Evolutionary conservation across 1,140 invertebrate species (phyloP).

Genomic region (Pseudomyrmex flavicornis): DNA sequence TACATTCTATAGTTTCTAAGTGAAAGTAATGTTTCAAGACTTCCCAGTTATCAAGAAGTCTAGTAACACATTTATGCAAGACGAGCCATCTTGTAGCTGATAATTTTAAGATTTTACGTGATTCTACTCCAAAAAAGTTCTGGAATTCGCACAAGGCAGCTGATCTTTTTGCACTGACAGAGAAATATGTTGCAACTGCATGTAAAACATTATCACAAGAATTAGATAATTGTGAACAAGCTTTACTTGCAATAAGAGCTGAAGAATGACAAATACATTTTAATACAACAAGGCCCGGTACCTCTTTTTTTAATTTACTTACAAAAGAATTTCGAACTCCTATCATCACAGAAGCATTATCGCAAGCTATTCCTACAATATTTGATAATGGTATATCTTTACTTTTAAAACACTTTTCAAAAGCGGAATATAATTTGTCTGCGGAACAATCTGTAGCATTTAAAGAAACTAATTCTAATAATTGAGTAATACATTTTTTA

Average conservation of each 20-base stretch:
- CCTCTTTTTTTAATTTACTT: conserved; percentile 8
- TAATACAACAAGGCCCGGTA: conserved; percentile 4
- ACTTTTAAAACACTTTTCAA: conserved; percentile 3
- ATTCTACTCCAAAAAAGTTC: neutral
- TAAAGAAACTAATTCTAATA: conserved; percentile 24
- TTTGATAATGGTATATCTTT: neutral
- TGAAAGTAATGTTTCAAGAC: conserved; percentile 1
- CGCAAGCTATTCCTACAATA: conserved; percentile 37
- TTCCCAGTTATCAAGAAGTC: conserved; percentile 11
- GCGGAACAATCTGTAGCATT: conserved; percentile 3
- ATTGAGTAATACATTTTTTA: conserved; percentile 9
- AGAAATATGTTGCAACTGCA: neutral
- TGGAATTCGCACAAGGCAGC: neutral
- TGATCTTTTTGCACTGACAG: neutral
- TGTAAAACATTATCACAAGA: conserved; percentile 23
- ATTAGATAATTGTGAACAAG: conserved; percentile 63
- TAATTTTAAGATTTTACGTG: conserved; percentile 10
- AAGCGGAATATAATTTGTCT: neutral
- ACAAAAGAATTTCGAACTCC: conserved; percentile 4
- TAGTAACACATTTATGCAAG: neutral
- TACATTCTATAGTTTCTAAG: neutral
- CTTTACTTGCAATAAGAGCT: conserved; percentile 64
- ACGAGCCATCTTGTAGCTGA: neutral
- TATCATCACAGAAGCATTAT: conserved; percentile 52
- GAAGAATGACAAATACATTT: conserved; percentile 68